Evolutionary conservation across 2,888 invertebrate species (phyloP), one percentile per base, ranked within the genome.

Genomic region (Ormyrus nitidulus): DNA sequence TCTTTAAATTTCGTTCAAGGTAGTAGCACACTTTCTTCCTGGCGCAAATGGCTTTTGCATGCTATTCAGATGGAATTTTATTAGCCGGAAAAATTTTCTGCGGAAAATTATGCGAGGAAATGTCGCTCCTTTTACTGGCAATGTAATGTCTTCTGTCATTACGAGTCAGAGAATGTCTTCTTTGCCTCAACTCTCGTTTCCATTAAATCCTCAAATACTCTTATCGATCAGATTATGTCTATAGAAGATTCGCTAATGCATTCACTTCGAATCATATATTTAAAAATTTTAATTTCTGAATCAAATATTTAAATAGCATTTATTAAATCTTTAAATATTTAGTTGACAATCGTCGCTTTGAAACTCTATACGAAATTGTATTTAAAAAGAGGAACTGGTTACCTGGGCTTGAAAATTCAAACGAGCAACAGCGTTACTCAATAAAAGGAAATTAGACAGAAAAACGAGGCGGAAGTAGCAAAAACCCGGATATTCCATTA

Each of bases 401-500:
- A 34, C 34, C 4, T 34, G 34, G 34, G 10, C 19, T 19, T 8
- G 49, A 19, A 53, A 66, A 54, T 5, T 54, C 34, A 34, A 34
- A 34, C 34, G 34, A 34, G 34, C 34, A 34, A 34, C 19, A 44
- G 44, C 13, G 51, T 56, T 58, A 19, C 5, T 54, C 68, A 68
- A 75, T 51, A 68, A 61, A 51, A 56, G 54, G 9, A 64, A 74
- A 74, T 74, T 46, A 74, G 13, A 56, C 65, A 6, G 56, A 73
- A 65, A 74, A 66, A 64, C 48, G 19, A 58, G 44, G 19, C 53
- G 66, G 59, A 78, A 65, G 53, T 66, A 71, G 46, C 53, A 11
- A 11, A 66, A 59, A 54, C 48, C 72, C 77, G 66, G 77, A 78
- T 66, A 78, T 78, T 72, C 66, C 72, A 72, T 78, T 78, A 78